phyloP scores from a whole-genome alignment of 2,113 vertebrate species.

The Cromileptes altivelis region DNA sequence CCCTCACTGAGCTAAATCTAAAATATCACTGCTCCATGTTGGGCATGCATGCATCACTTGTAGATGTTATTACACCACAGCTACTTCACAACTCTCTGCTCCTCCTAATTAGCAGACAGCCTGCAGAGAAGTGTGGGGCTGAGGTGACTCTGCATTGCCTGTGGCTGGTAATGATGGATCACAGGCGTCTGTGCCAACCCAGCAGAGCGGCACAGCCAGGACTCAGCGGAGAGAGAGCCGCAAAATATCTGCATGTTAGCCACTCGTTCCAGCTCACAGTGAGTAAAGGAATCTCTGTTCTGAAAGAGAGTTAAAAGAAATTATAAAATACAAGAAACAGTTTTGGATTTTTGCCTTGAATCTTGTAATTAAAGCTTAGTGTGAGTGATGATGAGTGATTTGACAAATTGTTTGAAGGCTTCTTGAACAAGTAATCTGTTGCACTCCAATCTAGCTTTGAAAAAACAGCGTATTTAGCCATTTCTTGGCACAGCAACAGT shows the following conservation, averaged over 20 bases:
- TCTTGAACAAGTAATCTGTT: too few relatives aligned
- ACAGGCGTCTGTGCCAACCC: constrained; percentile 56
- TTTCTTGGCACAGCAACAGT: not conserved
- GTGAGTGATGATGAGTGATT: too few relatives aligned
- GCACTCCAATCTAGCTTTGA: too few relatives aligned
- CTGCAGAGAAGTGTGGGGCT: constrained; percentile 57
- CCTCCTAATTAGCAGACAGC: constrained; percentile 72
- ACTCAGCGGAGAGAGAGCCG: constrained; percentile 27
- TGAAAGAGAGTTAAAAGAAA: not conserved
- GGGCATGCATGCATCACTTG: constrained; percentile 31
- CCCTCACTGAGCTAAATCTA: constrained; percentile 35
- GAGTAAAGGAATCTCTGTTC: not conserved
- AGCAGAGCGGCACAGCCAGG: constrained; percentile 49
- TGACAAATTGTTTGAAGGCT: too few relatives aligned
- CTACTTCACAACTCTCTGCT: constrained; percentile 55
- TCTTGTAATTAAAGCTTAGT: not conserved
- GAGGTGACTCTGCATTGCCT: constrained; percentile 67
- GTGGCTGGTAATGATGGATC: constrained; percentile 74
- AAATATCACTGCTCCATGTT: constrained; percentile 39
- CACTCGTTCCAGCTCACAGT: constrained; percentile 1
- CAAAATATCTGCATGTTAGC: constrained; percentile 39
- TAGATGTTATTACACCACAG: constrained; percentile 46
- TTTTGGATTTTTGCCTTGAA: not conserved
- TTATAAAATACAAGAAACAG: not conserved
- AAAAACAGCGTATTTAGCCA: too few relatives aligned